Evolutionary conservation across 2,888 invertebrate genomes (phyloP).

Genomic region (Chydorus sphaericus): DNA sequence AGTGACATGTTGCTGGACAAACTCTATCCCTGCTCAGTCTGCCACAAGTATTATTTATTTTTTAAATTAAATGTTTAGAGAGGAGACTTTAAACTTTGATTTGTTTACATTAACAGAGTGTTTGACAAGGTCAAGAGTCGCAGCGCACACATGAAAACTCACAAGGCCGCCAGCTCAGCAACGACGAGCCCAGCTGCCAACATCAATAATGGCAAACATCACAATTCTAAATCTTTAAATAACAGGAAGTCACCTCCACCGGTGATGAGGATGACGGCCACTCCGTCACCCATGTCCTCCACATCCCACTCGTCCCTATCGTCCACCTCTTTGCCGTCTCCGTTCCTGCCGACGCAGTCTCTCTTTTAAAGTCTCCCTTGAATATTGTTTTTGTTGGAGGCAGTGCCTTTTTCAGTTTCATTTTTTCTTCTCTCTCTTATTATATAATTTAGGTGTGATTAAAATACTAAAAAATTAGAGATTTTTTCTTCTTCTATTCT

Average conservation of each 20-base stretch:
- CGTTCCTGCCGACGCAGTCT: conserved; percentile 27
- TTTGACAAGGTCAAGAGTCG: conserved; percentile 97
- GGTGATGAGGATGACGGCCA: conserved; percentile 19
- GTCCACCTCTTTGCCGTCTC: conserved; percentile 27
- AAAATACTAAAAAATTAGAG: too few relatives aligned
- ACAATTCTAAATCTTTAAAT: not conserved
- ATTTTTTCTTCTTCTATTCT: too few relatives aligned
- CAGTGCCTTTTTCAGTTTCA: conserved; percentile 12
- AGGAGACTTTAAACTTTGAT: not conserved
- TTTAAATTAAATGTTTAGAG: conserved; percentile 19
- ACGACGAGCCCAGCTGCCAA: not conserved
- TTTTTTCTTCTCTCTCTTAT: not conserved
- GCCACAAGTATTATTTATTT: conserved; percentile 42
- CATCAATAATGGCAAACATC: not conserved
- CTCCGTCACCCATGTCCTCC: conserved; percentile 33
- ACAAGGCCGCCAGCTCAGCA: conserved; percentile 44
- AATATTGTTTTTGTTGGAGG: not conserved
- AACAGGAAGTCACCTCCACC: not conserved
- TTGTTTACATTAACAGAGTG: conserved; percentile 45
- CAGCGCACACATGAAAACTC: conserved; percentile 99
- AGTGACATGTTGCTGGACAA: not conserved
- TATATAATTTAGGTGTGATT: not conserved
- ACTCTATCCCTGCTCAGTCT: conserved; percentile 14
- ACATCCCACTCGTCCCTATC: conserved; percentile 40
- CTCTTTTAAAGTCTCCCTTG: not conserved